Conservation (phyloP, 92 coral and sea anemone genomes). For the Bergia puertoricense region DNA sequence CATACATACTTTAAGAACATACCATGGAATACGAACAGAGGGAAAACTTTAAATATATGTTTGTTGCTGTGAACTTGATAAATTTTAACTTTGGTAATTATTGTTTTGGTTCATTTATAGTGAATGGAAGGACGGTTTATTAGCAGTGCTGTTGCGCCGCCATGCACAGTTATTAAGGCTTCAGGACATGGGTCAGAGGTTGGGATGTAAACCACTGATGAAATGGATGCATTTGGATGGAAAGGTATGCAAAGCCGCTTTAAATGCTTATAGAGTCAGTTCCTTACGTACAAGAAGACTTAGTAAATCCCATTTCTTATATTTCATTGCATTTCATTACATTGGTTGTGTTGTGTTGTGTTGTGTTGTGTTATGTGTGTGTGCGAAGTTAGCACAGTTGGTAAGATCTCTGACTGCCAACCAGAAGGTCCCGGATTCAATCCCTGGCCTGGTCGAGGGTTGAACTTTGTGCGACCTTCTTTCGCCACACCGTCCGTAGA, state of each 20-base stretch:
- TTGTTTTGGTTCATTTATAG: slow-evolving; percentile 46
- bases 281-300: background rate
- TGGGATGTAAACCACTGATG: slow-evolving; percentile 74
- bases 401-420: too few species aligned
- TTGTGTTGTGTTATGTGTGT: too few species aligned
- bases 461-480: too few species aligned
- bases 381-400: too few species aligned
- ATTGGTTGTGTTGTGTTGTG: too few species aligned
- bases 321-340: too few species aligned
- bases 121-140: slow-evolving; percentile 92
- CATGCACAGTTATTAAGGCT: slow-evolving; percentile 77
- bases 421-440: too few species aligned
- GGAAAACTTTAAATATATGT: background rate
- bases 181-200: slow-evolving; percentile 65
- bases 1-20: too few species aligned
- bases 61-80: background rate
- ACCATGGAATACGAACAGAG: too few species aligned
- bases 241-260: slow-evolving; percentile 56
- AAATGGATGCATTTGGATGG: slow-evolving; percentile 99
- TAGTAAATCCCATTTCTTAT: too few species aligned
- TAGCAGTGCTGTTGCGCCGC: slow-evolving; percentile 82
- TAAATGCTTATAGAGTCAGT: background rate
- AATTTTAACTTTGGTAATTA: background rate
- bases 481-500: too few species aligned
- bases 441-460: too few species aligned